phyloP scores from a whole-genome alignment of 2,113 vertebrate genomes.

The Chiloscyllium plagiosum region DNA sequence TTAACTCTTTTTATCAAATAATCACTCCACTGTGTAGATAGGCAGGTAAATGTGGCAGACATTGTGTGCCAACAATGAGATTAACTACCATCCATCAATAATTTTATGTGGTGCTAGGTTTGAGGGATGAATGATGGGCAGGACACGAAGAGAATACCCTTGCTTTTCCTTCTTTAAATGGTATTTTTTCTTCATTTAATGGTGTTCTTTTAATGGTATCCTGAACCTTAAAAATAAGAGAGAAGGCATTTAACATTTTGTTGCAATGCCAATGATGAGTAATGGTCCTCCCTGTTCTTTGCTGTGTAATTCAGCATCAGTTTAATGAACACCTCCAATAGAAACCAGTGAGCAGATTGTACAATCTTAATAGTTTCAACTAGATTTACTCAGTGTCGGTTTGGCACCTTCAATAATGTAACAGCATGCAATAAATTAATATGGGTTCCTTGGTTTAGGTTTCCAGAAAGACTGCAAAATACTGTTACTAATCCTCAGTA shows the following conservation, averaged over 20 bases:
- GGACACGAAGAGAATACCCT: not conserved
- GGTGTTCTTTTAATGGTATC: not conserved
- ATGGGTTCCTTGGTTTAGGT: not conserved
- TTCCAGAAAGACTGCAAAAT: not conserved
- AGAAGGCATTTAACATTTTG: not conserved
- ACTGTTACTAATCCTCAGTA: constrained; percentile 21
- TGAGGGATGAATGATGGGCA: too few relatives aligned
- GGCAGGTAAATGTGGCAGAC: not conserved
- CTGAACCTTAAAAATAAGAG: not conserved
- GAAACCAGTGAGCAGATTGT: not conserved
- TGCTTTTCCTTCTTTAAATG: too few relatives aligned
- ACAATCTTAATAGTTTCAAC: not conserved
- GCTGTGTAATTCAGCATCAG: not conserved
- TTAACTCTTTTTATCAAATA: not conserved
- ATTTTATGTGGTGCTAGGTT: not conserved
- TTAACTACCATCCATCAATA: not conserved
- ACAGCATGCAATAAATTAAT: constrained; percentile 4
- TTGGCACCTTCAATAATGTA: constrained; percentile 16
- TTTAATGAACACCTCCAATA: not conserved
- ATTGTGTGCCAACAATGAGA: not conserved
- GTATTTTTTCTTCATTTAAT: too few relatives aligned
- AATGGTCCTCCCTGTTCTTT: too few relatives aligned
- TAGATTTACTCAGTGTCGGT: not conserved
- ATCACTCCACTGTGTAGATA: not conserved
- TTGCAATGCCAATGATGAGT: not conserved